Percentiles rank a stretch among this genome's conserved stretches.
phyloP scores from a whole-genome alignment of 2,113 vertebrate genomes.

The Cynoglossus semilaevis region DNA sequence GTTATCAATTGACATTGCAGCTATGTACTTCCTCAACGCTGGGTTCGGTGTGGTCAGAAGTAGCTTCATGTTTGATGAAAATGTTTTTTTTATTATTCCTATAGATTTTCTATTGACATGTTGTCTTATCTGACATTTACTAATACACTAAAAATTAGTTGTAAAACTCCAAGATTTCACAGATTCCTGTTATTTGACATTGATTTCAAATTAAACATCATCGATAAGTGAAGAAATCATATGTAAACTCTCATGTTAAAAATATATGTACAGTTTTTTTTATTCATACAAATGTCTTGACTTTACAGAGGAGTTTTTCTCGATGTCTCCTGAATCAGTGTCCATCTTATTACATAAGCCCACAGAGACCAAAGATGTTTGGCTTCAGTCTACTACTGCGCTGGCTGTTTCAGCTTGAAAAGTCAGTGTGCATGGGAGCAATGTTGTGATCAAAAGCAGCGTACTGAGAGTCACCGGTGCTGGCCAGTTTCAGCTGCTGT shows the following conservation, averaged over 20 bases:
- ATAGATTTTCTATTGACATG: too few species aligned
- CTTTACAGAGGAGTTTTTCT: background rate
- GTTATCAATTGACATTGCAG: too few species aligned
- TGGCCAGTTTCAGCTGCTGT: slow-evolving; percentile 92
- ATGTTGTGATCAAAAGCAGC: slow-evolving; percentile 92
- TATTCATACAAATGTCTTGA: slow-evolving; percentile 14
- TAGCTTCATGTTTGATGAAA: slow-evolving; percentile 74
- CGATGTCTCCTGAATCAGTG: background rate
- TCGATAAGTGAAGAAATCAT: slow-evolving; percentile 21
- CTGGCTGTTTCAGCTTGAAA: slow-evolving; percentile 75
- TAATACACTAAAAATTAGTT: background rate
- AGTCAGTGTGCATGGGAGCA: slow-evolving; percentile 92
- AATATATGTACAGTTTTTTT: slow-evolving; percentile 26
- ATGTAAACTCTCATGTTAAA: slow-evolving; percentile 25
- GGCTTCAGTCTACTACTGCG: slow-evolving; percentile 9
- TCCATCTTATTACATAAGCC: slow-evolving; percentile 1
- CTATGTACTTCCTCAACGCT: slow-evolving; percentile 88
- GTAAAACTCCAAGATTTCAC: too few species aligned
- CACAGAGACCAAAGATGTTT: background rate
- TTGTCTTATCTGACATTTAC: background rate
- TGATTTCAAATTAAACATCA: slow-evolving; percentile 23
- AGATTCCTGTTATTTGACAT: slow-evolving; percentile 5
- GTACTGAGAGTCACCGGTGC: slow-evolving; percentile 85
- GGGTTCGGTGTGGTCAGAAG: slow-evolving; percentile 84
- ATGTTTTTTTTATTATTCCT: too few species aligned